A percentile compares a stretch with the other conserved stretches of the same genome.
These are phyloP conservation scores for Zaprionus capensis DNA, from an alignment of 1,140 invertebrate genomes.

Conservation along the genomic window DNA sequence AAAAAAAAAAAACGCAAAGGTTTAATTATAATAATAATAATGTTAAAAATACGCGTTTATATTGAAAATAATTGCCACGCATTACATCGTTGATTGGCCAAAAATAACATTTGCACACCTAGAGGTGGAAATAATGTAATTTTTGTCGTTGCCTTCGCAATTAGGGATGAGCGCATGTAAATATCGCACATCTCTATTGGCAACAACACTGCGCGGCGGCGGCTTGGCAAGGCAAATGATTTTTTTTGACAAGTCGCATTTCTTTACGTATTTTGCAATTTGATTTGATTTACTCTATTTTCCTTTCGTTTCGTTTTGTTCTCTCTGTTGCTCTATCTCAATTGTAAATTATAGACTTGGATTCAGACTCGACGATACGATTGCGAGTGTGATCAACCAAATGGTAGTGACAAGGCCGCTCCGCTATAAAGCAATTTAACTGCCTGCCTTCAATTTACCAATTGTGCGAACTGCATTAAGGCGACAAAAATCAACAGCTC, in stretches of 20 bases:
- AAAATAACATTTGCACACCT: constrained; percentile 39
- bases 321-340: constrained; percentile 5
- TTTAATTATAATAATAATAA: not conserved
- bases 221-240: constrained; percentile 46
- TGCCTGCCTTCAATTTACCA: constrained; percentile 29
- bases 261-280: constrained; percentile 17
- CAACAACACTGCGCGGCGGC: constrained; percentile 44
- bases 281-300: constrained; percentile 2
- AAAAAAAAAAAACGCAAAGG: not conserved
- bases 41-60: not conserved
- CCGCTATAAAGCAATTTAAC: constrained; percentile 31
- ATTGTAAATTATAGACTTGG: constrained; percentile 29
- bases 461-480: constrained; percentile 32
- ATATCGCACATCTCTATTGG: constrained; percentile 48
- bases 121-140: constrained; percentile 33
- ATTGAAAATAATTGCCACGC: not conserved
- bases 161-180: constrained; percentile 38
- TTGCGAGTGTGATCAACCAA: constrained; percentile 18
- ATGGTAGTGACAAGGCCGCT: constrained; percentile 29
- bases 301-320: constrained; percentile 8
- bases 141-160: constrained; percentile 13
- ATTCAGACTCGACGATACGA: constrained; percentile 10
- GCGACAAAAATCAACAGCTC: constrained; percentile 39
- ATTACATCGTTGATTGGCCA: constrained; percentile 11
- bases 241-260: constrained; percentile 48